phyloP scores from a whole-genome alignment of 2,113 vertebrate species.

The Copsychus sechellarum region DNA sequence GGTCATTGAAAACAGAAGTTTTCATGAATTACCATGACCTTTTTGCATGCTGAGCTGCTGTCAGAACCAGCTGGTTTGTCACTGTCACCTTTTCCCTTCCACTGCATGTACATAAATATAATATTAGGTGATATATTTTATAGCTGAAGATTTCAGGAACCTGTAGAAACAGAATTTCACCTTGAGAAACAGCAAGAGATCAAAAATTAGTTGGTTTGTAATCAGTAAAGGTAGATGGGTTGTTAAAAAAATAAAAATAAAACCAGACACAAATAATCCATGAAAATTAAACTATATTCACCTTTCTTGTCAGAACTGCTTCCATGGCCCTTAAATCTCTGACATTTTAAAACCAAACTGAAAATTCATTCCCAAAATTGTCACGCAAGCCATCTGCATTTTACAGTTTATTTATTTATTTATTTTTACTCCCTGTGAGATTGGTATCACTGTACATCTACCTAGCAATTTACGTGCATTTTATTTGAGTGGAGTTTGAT shows the following conservation, averaged over 20 bases:
- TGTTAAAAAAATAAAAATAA: slow-evolving; percentile 18
- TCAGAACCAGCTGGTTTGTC: neutral
- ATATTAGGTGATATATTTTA: neutral
- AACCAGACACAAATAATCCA: slow-evolving; percentile 24
- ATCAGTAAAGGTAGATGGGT: slow-evolving; percentile 13
- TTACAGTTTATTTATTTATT: slow-evolving; percentile 21
- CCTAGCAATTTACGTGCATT: slow-evolving; percentile 47
- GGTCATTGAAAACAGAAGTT: neutral
- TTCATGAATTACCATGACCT: neutral
- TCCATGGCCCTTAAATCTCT: slow-evolving; percentile 31
- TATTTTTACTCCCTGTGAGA: neutral
- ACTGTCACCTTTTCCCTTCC: neutral
- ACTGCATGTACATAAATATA: neutral
- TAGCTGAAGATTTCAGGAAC: neutral
- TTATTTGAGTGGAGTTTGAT: slow-evolving; percentile 44
- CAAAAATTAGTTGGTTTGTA: slow-evolving; percentile 23
- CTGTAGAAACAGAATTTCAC: slow-evolving; percentile 19
- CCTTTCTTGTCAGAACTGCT: slow-evolving; percentile 52
- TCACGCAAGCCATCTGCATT: neutral
- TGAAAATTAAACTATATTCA: slow-evolving; percentile 52
- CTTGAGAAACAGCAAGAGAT: slow-evolving; percentile 37
- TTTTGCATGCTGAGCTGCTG: neutral
- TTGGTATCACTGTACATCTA: neutral
- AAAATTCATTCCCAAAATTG: slow-evolving; percentile 26
- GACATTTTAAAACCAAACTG: neutral